Percentiles rank a stretch among this genome's conserved stretches.
phyloP scores from a whole-genome alignment of 2,888 invertebrate genomes.

The Electrophaes corylata region DNA sequence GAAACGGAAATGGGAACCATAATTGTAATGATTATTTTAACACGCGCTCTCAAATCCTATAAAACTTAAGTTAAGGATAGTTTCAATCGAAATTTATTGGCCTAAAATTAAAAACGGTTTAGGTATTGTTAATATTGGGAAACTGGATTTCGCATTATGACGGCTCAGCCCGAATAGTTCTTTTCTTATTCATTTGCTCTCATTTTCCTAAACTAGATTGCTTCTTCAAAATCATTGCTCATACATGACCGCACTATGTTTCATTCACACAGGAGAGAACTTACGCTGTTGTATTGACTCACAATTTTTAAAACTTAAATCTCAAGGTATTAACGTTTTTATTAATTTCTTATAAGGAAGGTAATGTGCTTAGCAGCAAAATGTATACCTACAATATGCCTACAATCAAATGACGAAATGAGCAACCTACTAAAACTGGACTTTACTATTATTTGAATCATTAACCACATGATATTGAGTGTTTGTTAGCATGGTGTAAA shows the following conservation, averaged over 20 bases:
- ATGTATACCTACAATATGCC: slow-evolving; percentile 1
- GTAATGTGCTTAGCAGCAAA: not conserved
- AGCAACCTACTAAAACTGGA: not conserved
- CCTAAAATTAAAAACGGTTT: too few relatives aligned
- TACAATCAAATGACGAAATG: not conserved
- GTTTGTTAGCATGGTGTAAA: not conserved
- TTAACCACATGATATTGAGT: not conserved
- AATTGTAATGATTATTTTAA: too few relatives aligned
- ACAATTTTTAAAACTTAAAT: not conserved
- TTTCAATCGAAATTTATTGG: too few relatives aligned
- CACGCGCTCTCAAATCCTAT: too few relatives aligned
- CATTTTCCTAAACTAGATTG: not conserved
- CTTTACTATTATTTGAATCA: not conserved
- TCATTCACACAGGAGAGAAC: not conserved
- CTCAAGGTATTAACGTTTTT: not conserved
- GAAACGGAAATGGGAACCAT: too few relatives aligned
- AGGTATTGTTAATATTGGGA: too few relatives aligned
- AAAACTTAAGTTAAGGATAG: too few relatives aligned
- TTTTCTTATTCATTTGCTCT: too few relatives aligned
- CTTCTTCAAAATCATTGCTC: not conserved
- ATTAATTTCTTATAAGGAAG: not conserved
- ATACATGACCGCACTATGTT: not conserved
- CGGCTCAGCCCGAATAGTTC: too few relatives aligned
- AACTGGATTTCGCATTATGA: too few relatives aligned
- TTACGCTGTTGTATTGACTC: not conserved